These are phyloP conservation scores for Cylloceria caligata DNA, from an alignment of 2,888 invertebrate genomes.

Conservation along the genomic window DNA sequence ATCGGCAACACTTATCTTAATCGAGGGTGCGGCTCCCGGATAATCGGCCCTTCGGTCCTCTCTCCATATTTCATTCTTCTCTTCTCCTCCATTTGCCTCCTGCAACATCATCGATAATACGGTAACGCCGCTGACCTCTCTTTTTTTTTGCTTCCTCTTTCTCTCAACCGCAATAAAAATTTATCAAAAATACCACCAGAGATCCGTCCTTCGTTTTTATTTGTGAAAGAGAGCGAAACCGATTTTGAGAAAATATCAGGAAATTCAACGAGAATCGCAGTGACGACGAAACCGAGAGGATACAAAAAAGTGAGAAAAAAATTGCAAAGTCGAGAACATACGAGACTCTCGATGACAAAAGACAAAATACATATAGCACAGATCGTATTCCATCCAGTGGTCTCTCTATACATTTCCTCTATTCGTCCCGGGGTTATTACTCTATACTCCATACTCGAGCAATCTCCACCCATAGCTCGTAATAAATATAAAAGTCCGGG, in stretches of 20 bases:
- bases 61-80: neutral
- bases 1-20: slow-evolving; percentile 72
- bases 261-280: slow-evolving; percentile 19
- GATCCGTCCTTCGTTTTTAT: neutral
- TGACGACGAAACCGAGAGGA: slow-evolving; percentile 27
- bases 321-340: slow-evolving; percentile 39
- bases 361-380: slow-evolving; percentile 68
- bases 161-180: neutral
- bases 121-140: slow-evolving; percentile 70
- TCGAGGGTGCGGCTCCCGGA: slow-evolving; percentile 73
- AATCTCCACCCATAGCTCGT: slow-evolving; percentile 79
- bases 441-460: slow-evolving; percentile 66
- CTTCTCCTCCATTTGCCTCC: slow-evolving; percentile 69
- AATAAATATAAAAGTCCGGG: slow-evolving; percentile 83
- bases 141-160: slow-evolving; percentile 24
- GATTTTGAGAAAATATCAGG: slow-evolving; percentile 14
- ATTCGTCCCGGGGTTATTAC: slow-evolving; percentile 52
- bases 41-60: slow-evolving; percentile 73
- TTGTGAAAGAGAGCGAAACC: neutral
- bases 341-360: slow-evolving; percentile 77
- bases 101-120: slow-evolving; percentile 77
- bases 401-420: slow-evolving; percentile 29
- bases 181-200: slow-evolving; percentile 1
- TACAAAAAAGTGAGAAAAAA: slow-evolving; percentile 8
- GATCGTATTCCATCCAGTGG: slow-evolving; percentile 50